Conservation (phyloP, 2,888 invertebrate species). For the Malthinus flaveolus region DNA sequence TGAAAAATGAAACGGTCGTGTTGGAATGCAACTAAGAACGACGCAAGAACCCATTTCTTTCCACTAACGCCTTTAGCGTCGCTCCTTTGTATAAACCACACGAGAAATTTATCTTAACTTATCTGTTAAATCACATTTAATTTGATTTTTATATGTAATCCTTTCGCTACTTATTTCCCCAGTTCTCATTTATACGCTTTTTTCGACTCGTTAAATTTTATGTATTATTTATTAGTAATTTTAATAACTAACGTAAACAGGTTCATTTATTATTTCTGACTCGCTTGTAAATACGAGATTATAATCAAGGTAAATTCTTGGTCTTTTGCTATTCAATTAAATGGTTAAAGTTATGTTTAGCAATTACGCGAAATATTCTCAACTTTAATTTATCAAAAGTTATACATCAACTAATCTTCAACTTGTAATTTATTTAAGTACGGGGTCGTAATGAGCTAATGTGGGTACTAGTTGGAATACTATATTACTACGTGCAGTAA, state of each 20-base stretch:
- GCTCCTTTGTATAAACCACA: constrained; percentile 32
- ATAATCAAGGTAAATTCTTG: no score
- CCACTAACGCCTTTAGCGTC: constrained; percentile 32
- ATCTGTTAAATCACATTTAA: constrained; percentile 22
- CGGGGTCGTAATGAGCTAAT: no score
- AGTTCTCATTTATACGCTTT: constrained; percentile 1
- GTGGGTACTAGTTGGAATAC: no score
- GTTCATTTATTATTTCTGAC: constrained; percentile 3
- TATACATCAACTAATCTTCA: no score
- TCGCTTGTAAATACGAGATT: no score
- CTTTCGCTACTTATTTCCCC: constrained; percentile 13
- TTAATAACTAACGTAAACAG: constrained; percentile 13
- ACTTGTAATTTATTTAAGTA: no score
- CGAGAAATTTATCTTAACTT: constrained; percentile 34
- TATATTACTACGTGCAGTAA: no score
- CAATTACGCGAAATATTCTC: no score
- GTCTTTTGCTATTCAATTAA: no score
- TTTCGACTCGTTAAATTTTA: not conserved
- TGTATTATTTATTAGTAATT: constrained; percentile 15
- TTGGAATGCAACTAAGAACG: constrained; percentile 33
- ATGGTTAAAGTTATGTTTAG: no score
- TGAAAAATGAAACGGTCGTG: constrained; percentile 31
- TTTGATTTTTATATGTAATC: constrained; percentile 18
- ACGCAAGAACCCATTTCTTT: constrained; percentile 31
- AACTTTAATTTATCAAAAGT: no score